Evolutionary conservation across 2,888 invertebrate genomes (phyloP).

Genomic region (Dorcus hopei): DNA sequence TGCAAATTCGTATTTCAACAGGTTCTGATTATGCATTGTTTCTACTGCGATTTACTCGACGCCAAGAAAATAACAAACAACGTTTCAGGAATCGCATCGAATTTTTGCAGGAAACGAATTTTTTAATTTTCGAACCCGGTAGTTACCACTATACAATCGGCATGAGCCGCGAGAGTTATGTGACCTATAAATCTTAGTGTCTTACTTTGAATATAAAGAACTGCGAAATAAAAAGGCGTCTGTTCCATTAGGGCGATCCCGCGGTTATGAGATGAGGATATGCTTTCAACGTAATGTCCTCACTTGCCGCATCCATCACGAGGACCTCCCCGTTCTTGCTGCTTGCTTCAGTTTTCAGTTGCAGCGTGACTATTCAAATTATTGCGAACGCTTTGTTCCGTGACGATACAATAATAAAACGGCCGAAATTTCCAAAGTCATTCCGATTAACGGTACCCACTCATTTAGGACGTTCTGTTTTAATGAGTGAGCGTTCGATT

Average conservation of each 20-base stretch:
- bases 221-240: conserved; percentile 37
- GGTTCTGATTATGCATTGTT: conserved; percentile 43
- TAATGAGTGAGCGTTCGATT: no score
- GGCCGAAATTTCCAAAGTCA: no score
- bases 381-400: no score
- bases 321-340: neutral
- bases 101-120: no score
- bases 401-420: no score
- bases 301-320: conserved; percentile 21
- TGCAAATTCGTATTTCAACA: conserved; percentile 44
- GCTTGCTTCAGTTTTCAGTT: no score
- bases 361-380: no score
- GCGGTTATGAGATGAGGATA: conserved; percentile 37
- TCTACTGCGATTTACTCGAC: conserved; percentile 4
- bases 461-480: no score
- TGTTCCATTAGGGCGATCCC: conserved; percentile 38
- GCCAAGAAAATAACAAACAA: conserved; percentile 1
- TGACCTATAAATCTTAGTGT: conserved; percentile 37
- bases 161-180: conserved; percentile 35
- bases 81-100: no score
- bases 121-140: no score
- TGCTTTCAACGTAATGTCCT: conserved; percentile 37
- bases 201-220: conserved; percentile 38
- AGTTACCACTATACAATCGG: conserved; percentile 27
- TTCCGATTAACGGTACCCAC: no score